phyloP scores from a whole-genome alignment of 2,888 invertebrate species.

The Capitulum mitella region DNA sequence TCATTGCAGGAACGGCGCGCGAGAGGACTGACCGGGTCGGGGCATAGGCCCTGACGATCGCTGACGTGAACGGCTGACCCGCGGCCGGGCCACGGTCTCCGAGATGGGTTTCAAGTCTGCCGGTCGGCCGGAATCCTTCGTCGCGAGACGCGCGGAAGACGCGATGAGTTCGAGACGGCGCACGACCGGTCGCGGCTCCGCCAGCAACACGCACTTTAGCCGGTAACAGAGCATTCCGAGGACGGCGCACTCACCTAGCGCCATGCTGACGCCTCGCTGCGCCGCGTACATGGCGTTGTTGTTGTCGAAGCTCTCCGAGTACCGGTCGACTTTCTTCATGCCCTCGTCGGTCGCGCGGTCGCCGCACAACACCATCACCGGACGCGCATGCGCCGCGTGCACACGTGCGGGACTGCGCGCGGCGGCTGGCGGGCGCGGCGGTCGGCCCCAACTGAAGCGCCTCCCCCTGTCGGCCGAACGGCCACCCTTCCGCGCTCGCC shows the following conservation, averaged over 20 bases:
- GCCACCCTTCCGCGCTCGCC: not conserved
- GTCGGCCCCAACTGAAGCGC: not conserved
- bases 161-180: no score
- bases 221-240: no score
- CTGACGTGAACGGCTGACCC: no score
- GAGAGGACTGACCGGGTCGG: no score
- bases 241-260: not conserved
- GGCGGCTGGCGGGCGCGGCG: not conserved
- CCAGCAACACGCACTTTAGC: no score
- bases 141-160: no score
- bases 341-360: not conserved
- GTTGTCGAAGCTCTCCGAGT: not conserved
- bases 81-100: no score
- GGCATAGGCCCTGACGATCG: no score
- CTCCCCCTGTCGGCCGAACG: not conserved
- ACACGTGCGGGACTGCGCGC: conserved; percentile 19
- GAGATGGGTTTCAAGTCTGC: no score
- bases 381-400: not conserved
- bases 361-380: conserved; percentile 6
- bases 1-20: no score
- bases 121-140: no score
- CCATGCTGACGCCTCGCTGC: not conserved
- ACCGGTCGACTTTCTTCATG: conserved; percentile 1
- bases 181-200: no score
- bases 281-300: not conserved